Base-by-base conservation (phyloP, 2,113 vertebrate species). In the Apaloderma vittatum region DNA sequence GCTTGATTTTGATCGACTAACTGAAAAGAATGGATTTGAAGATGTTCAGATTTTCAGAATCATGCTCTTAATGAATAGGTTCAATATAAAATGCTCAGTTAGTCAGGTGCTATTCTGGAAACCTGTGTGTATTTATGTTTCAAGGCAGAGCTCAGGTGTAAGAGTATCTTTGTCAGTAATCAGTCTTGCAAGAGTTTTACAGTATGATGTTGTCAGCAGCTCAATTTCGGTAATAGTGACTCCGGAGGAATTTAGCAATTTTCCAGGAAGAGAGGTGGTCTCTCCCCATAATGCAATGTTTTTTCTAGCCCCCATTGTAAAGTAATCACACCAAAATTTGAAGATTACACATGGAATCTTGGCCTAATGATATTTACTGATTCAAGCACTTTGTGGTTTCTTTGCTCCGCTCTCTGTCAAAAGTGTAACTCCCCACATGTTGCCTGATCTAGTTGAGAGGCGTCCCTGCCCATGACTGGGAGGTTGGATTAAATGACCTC, bases 341-440 rank as follows among this genome's bases (percentile, higher is more conserved):
- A 68, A 78, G 36, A 14, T 37, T 49, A 32, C 10, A 9, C 1
- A 0, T 71, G 49, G 52, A 84, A 68, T 74, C 76, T 68, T 95
- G 83, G 32, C 37, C 45, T 67, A 26, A 29, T 76, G 57, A 15
- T 45, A 48, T 19, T 63, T 46, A 65, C 27, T 15, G 45, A 75
- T 90, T 49, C 54, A 58, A 73, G 36, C 24, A 34, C 27, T 80
- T 73, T 55, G 40, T 82, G 72, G 30, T 26, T 23, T 57, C 80
- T 79, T 57, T 30, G 8, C 5, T 9, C 22, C 15, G 1, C 3
- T 26, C 3, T 51, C 26, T 58, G 17, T 66, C 67, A 83, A 36
- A 59, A 0, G 0, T 12, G 26, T 74, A 22, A 51, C 55, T 51
- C n/a, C n/a, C n/a, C n/a, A n/a, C n/a, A n/a, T n/a, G n/a, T n/a